Evolutionary conservation across 2,113 vertebrate genomes (phyloP).

Genomic region (Entelurus aequoreus): DNA sequence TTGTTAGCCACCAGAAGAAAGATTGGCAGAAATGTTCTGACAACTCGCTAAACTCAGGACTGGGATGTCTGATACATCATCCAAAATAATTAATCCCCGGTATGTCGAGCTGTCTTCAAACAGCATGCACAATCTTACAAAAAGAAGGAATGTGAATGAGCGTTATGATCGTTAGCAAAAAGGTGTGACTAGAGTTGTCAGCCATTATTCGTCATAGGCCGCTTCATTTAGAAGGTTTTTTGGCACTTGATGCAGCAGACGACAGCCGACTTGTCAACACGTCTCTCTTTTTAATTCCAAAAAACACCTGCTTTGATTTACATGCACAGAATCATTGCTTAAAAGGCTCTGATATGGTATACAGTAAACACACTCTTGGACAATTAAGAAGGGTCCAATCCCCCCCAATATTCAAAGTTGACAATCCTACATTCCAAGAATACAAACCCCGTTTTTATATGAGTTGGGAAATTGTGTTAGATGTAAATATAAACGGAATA

Average conservation of each 20-base stretch:
- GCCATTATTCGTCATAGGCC: conserved; percentile 70
- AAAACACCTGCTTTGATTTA: conserved; percentile 30
- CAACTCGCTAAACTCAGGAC: conserved; percentile 66
- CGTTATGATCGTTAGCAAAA: conserved; percentile 65
- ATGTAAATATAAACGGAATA: too few species aligned
- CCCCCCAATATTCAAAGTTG: too few species aligned
- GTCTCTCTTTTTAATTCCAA: conserved; percentile 54
- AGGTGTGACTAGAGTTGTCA: conserved; percentile 73
- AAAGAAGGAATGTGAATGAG: conserved; percentile 56
- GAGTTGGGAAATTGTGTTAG: too few species aligned
- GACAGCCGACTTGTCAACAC: conserved; percentile 66
- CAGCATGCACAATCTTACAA: conserved; percentile 64
- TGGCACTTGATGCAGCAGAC: conserved; percentile 57
- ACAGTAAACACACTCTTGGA: conserved; percentile 22
- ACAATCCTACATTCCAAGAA: neutral
- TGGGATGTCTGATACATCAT: conserved; percentile 69
- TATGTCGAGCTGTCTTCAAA: conserved; percentile 70
- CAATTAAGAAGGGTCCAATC: conserved; percentile 26
- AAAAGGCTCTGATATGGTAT: conserved; percentile 22
- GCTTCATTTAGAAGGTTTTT: conserved; percentile 68
- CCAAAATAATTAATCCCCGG: conserved; percentile 77
- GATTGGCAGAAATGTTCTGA: conserved; percentile 36
- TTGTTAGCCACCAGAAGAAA: too few species aligned
- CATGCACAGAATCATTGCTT: conserved; percentile 6
- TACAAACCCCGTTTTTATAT: too few species aligned